Evolutionary conservation across 2,888 invertebrate genomes (phyloP), one percentile per base, ranked within the genome.

Genomic region (Gymnosoma rotundatum): DNA sequence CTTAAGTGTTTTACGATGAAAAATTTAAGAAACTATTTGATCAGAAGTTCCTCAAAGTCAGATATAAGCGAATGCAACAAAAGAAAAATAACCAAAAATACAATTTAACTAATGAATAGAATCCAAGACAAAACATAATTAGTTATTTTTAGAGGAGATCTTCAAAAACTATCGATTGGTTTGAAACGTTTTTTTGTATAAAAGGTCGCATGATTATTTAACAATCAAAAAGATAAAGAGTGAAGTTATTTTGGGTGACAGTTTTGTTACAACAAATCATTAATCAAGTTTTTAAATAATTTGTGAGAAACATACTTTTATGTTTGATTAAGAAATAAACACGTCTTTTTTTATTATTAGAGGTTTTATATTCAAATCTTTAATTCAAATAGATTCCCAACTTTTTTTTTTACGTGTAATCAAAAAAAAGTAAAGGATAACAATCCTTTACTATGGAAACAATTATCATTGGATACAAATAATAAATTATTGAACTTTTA

Each of bases 61-160:
- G 4, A 25, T 25, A 4, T 25, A 45, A 45, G 20, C 1, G 56
- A 76, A 38, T n/a, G 16, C 36, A 56, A 76, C 36, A 76, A 60
- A 36, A 66, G 10, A 5, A 36, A 14, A 12, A 54, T 8, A 54
- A 69, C 32, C 16, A 73, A 79, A 66, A 48, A 70, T 66, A 64
- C 70, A 70, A 61, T 78, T 78, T 73, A 42, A 73, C 67, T 83
- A 83, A 78, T 78, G 73, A 78, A 73, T 67, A 10, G 25, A 61
- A 83, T 67, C 38, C 56, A 1, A 12, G n/a, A 67, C 32, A 6
- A 56, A 63, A 48, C 7, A 54, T 83, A 79, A 83, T 83, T 83
- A 83, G 83, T 83, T 69, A 83, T 32, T 5, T 2, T 5, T 32
- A 0, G 45, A 32, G 60, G 63, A 50, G 70, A 64, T 58, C 56